Base-by-base conservation (phyloP, 2,113 vertebrate species). In the Hystrix brachyura region DNA sequence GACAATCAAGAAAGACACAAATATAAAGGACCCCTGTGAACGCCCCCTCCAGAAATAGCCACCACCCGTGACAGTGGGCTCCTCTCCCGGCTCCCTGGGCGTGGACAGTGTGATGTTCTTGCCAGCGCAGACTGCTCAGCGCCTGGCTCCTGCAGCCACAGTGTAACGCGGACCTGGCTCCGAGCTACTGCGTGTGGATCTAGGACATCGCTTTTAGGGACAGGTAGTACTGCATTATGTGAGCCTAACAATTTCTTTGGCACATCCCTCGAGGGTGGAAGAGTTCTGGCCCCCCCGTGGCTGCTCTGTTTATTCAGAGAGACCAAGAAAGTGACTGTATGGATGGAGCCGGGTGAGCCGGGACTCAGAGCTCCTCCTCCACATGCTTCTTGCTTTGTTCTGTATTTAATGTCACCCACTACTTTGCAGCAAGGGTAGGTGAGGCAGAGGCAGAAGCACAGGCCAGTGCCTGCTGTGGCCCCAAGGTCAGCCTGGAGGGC, bases 191-290 rank as follows among this genome's bases (percentile, higher is more conserved):
- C 19, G 0, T 0, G 0, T 0, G 14, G 64, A 13, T 3, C 14
- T 4, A 12, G 29, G 82, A 21, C 48, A 0, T 3, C 3, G 0
- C 3, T 13, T 4, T 19, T 0, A 0, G 0, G 10, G 72, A 5
- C 0, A 0, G 21, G 27, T 0, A 0, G 51, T 2, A 0, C 10
- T 0, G 55, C 4, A 0, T 18, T 0, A 0, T 1, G 0, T 0
- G 65, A 59, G 27, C 38, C 46, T 8, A 0, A 8, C 0, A 0
- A 7, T n/a, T 72, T 53, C 62, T 51, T 34, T 1, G 14, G 27
- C 5, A 0, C 15, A 1, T 32, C 76, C 87, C 11, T 10, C 2
- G 13, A 78, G 83, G 4, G 32, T 15, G 19, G 57, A n/a, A 7
- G 32, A 57, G 15, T 43, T 19, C 23, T 1, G 1, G 51, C 69